Conservation (phyloP, 2,113 vertebrate species). For the Abramis brama region DNA sequence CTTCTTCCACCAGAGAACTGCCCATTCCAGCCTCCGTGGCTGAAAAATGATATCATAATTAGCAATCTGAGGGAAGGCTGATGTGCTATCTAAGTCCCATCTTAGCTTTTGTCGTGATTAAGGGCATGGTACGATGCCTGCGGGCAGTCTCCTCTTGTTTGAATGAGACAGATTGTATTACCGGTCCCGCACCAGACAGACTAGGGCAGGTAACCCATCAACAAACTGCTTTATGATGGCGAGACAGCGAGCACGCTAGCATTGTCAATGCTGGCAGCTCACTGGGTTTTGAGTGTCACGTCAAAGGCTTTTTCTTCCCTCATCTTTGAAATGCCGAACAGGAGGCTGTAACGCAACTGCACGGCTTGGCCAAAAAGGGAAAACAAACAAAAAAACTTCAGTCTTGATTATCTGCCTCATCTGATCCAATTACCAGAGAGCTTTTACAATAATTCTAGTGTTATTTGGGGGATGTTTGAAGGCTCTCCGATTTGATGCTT, state of each 20-base stretch:
- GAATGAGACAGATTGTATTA: conserved; percentile 76
- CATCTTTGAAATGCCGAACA: conserved; percentile 67
- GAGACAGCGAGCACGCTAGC: conserved; percentile 64
- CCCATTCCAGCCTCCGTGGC: conserved; percentile 69
- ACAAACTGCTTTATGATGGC: conserved; percentile 62
- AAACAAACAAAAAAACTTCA: conserved; percentile 48
- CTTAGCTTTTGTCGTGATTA: conserved; percentile 77
- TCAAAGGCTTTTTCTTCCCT: conserved; percentile 71
- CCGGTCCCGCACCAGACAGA: conserved; percentile 64
- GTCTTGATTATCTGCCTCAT: conserved; percentile 50
- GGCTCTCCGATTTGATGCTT: not conserved
- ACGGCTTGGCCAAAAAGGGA: conserved; percentile 33
- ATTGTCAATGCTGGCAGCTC: conserved; percentile 70
- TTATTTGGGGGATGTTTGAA: conserved; percentile 1
- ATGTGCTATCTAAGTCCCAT: conserved; percentile 78
- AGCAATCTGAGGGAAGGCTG: conserved; percentile 79
- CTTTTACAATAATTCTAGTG: conserved; percentile 41
- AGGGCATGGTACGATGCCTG: conserved; percentile 64
- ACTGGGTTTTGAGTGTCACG: conserved; percentile 80
- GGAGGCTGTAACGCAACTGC: conserved; percentile 62
- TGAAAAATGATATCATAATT: conserved; percentile 91
- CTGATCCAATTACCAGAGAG: conserved; percentile 44
- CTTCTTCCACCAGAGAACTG: conserved; percentile 70
- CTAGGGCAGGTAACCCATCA: conserved; percentile 75
- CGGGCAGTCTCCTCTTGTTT: conserved; percentile 64